phyloP scores from a whole-genome alignment of 2,113 vertebrate genomes.

The Plestiodon gilberti region DNA sequence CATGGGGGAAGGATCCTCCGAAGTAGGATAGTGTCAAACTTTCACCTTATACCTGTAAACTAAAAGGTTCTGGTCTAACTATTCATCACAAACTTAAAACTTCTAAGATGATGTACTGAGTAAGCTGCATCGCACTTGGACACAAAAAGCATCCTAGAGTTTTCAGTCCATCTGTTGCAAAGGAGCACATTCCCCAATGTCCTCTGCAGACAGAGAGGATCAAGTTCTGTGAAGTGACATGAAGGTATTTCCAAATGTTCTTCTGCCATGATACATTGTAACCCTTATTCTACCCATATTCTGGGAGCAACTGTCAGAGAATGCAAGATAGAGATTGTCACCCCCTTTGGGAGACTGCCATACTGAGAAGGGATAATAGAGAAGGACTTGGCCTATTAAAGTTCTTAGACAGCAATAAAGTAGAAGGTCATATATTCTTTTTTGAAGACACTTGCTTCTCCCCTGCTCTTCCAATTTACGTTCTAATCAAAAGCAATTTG shows the following conservation, averaged over 20 bases:
- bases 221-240: not conserved
- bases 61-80: not conserved
- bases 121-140: too few relatives aligned
- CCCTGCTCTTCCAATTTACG: not conserved
- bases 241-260: not conserved
- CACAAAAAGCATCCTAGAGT: not conserved
- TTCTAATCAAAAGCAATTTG: not conserved
- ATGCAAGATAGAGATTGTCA: not conserved
- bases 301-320: not conserved
- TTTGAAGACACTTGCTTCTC: not conserved
- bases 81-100: not conserved
- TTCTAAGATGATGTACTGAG: not conserved
- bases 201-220: not conserved
- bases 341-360: not conserved
- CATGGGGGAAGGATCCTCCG: constrained; percentile 41
- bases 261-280: not conserved
- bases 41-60: not conserved
- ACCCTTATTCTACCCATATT: not conserved
- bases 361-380: not conserved
- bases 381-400: not conserved
- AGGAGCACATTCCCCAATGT: not conserved
- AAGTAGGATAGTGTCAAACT: not conserved
- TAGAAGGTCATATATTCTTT: not conserved
- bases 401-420: not conserved
- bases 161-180: not conserved